These are phyloP conservation scores for Pseudanteris insignis DNA, from an alignment of 2,888 invertebrate genomes.

Conservation along the genomic window DNA sequence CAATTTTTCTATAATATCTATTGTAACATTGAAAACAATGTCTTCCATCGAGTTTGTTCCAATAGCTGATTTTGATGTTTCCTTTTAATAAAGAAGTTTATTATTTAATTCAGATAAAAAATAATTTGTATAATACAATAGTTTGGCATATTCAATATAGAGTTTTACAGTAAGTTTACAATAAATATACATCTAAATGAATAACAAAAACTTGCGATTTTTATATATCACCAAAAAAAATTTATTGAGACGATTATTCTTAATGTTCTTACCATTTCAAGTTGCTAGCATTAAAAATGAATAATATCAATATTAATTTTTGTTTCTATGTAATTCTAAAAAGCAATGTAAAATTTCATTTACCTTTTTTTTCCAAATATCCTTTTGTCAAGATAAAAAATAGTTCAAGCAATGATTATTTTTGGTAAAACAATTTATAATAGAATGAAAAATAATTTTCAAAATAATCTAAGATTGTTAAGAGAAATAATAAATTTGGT, in stretches of 20 bases:
- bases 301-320: neutral
- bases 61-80: slow-evolving; percentile 71
- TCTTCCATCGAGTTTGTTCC: slow-evolving; percentile 80
- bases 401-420: neutral
- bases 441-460: too few species aligned
- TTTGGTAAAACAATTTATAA: neutral
- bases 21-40: slow-evolving; percentile 80
- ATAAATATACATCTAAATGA: neutral
- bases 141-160: neutral
- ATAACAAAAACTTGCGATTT: too few species aligned
- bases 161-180: too few species aligned
- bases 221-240: too few species aligned
- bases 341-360: neutral
- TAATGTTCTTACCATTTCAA: slow-evolving; percentile 33
- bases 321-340: too few species aligned
- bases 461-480: too few species aligned
- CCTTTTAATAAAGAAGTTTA: slow-evolving; percentile 67
- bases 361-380: slow-evolving; percentile 54
- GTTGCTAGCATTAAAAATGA: slow-evolving; percentile 33
- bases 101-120: neutral
- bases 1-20: slow-evolving; percentile 80
- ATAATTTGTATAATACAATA: neutral
- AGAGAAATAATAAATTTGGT: too few species aligned
- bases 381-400: slow-evolving; percentile 47
- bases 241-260: neutral